These are phyloP conservation scores for Lepisosteus osseus DNA, from an alignment of 2,113 vertebrate species.

Conservation along the genomic window DNA sequence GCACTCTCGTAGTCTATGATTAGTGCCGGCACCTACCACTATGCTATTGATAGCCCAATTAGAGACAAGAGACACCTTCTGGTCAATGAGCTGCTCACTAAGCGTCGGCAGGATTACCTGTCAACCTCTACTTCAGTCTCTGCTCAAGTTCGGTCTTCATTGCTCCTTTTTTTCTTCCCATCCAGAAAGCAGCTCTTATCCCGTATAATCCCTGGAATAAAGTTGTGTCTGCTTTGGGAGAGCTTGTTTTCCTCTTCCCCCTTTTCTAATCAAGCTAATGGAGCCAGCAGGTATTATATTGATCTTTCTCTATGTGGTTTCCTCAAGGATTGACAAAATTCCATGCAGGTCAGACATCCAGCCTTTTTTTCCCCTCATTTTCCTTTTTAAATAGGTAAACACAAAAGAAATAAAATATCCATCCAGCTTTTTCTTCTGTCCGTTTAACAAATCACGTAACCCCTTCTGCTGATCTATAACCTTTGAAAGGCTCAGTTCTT, in stretches of 20 bases:
- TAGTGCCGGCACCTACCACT: slow-evolving; percentile 59
- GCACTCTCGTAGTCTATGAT: slow-evolving; percentile 43
- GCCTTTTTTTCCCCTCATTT: slow-evolving; percentile 49
- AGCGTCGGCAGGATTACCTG: slow-evolving; percentile 76
- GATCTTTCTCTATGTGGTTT: slow-evolving; percentile 77
- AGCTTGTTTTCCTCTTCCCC: slow-evolving; percentile 59
- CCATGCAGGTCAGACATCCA: slow-evolving; percentile 70
- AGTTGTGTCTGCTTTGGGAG: slow-evolving; percentile 74
- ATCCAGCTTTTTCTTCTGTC: slow-evolving; percentile 70
- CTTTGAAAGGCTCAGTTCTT: slow-evolving; percentile 77
- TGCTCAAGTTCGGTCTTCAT: slow-evolving; percentile 67
- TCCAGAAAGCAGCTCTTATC: slow-evolving; percentile 72
- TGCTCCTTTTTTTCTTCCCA: slow-evolving; percentile 54
- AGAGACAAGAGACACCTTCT: slow-evolving; percentile 74
- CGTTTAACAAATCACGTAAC: slow-evolving; percentile 69
- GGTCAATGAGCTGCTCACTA: slow-evolving; percentile 65
- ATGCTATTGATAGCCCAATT: slow-evolving; percentile 75
- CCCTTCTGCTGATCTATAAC: slow-evolving; percentile 67
- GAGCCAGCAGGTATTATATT: slow-evolving; percentile 84
- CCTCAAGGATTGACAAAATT: slow-evolving; percentile 77
- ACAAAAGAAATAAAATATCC: slow-evolving; percentile 49
- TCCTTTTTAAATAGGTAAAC: slow-evolving; percentile 3
- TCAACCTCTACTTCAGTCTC: slow-evolving; percentile 69
- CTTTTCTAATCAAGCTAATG: slow-evolving; percentile 90
- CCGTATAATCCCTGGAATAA: slow-evolving; percentile 82